These are phyloP conservation scores for Chaetura pelagica DNA, from an alignment of 2,113 vertebrate species.

Conservation along the genomic window DNA sequence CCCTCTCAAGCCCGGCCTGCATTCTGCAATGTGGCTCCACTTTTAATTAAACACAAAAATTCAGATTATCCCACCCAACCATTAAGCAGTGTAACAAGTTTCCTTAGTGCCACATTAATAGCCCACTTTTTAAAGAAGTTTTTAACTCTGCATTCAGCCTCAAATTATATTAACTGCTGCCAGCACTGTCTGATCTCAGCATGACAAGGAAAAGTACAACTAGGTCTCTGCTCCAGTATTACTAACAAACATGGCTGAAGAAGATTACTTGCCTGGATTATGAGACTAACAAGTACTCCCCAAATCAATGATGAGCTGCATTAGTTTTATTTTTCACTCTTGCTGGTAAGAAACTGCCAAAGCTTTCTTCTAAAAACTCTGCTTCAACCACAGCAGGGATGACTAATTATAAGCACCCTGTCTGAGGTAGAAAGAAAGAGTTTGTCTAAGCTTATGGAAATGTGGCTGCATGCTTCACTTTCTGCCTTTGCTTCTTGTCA, in stretches of 20 bases:
- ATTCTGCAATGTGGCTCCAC: neutral
- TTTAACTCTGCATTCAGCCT: slow-evolving; percentile 52
- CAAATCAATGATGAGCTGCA: neutral
- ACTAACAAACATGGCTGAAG: slow-evolving; percentile 17
- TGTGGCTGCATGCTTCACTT: slow-evolving; percentile 34
- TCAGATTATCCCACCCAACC: slow-evolving; percentile 42
- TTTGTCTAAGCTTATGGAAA: slow-evolving; percentile 61
- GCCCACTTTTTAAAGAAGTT: slow-evolving; percentile 28
- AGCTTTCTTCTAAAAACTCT: neutral
- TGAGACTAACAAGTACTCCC: neutral
- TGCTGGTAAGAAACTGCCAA: slow-evolving; percentile 15
- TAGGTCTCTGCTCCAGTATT: neutral
- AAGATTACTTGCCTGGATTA: slow-evolving; percentile 36
- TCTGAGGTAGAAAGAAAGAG: slow-evolving; percentile 7
- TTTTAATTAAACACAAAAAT: slow-evolving; percentile 29
- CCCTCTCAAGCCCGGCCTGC: neutral
- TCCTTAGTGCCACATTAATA: slow-evolving; percentile 24
- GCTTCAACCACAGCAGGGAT: slow-evolving; percentile 21
- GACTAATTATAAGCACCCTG: slow-evolving; percentile 49
- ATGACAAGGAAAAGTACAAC: neutral
- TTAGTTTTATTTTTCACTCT: slow-evolving; percentile 6
- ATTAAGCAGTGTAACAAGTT: slow-evolving; percentile 8
- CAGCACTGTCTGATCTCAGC: slow-evolving; percentile 52
- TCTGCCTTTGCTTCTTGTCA: slow-evolving; percentile 56
- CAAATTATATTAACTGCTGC: slow-evolving; percentile 36